Evolutionary conservation across 2,113 vertebrate genomes (phyloP).

Genomic region (pig (Sus scrofa)): DNA sequence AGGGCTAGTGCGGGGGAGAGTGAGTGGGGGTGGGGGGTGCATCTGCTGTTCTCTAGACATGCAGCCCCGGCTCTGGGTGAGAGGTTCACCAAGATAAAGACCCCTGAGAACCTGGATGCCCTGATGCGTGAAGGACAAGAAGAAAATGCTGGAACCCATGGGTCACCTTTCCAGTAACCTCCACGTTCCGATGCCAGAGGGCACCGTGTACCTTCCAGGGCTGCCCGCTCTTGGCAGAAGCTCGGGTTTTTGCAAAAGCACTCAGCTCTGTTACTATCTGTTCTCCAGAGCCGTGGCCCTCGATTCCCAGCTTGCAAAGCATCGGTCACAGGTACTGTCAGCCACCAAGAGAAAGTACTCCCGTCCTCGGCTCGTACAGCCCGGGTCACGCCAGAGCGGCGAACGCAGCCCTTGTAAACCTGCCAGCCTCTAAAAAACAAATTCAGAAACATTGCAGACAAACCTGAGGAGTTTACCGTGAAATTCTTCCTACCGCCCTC

Average conservation of each 20-base stretch:
- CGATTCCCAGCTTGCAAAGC: neutral
- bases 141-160: fast-evolving
- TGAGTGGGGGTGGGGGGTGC: fast-evolving
- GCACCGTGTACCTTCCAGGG: fast-evolving
- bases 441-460: constrained; percentile 18
- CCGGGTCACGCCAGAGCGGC: fast-evolving
- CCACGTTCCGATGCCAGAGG: fast-evolving
- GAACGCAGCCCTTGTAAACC: constrained; percentile 6
- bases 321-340: neutral
- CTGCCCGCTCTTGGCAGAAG: neutral
- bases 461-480: constrained; percentile 55
- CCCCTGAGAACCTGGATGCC: neutral
- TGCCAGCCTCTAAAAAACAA: neutral
- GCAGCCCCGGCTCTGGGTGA: neutral
- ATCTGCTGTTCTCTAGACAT: neutral
- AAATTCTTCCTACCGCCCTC: constrained; percentile 43
- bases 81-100: neutral
- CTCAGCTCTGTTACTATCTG: neutral
- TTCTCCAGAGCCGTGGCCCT: fast-evolving
- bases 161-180: fast-evolving
- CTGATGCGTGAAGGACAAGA: neutral
- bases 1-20: neutral
- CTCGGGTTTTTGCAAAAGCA: neutral
- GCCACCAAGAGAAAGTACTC: neutral
- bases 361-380: neutral